Evolutionary conservation across 2,797 vertebrate genomes (phyloP).

Genomic region (Coccyzus lansbergi): DNA sequence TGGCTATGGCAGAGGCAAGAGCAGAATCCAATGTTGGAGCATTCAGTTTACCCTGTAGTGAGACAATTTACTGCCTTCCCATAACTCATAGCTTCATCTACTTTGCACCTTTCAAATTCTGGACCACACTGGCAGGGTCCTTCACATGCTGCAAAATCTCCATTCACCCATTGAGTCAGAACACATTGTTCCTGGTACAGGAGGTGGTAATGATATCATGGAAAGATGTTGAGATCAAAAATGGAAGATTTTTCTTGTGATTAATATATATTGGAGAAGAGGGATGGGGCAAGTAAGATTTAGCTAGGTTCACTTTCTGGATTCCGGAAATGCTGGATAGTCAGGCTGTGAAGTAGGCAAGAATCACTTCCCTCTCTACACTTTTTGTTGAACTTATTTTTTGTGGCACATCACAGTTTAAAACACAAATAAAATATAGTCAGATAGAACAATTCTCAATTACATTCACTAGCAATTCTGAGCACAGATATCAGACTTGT

Average conservation of each 20-base stretch:
- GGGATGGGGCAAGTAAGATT: neutral
- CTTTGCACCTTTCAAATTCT: neutral
- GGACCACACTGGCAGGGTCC: fast-evolving
- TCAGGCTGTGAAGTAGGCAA: neutral
- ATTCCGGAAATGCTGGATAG: neutral
- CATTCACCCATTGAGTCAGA: neutral
- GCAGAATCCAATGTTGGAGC: neutral
- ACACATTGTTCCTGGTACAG: neutral
- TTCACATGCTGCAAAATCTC: neutral
- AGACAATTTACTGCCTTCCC: neutral
- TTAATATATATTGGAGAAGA: neutral
- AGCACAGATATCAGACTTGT: neutral
- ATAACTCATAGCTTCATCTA: neutral
- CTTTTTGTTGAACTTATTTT: neutral
- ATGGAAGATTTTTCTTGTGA: neutral
- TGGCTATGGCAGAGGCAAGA: neutral
- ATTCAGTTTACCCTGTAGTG: neutral
- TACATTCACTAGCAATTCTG: neutral
- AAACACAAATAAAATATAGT: neutral
- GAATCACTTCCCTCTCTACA: neutral
- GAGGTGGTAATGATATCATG: neutral
- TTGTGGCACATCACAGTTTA: neutral
- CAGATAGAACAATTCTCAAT: neutral
- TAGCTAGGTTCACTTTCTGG: neutral
- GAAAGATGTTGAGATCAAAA: neutral